Evolutionary conservation across 1,140 invertebrate species (phyloP).

Genomic region (Nasonia giraulti): DNA sequence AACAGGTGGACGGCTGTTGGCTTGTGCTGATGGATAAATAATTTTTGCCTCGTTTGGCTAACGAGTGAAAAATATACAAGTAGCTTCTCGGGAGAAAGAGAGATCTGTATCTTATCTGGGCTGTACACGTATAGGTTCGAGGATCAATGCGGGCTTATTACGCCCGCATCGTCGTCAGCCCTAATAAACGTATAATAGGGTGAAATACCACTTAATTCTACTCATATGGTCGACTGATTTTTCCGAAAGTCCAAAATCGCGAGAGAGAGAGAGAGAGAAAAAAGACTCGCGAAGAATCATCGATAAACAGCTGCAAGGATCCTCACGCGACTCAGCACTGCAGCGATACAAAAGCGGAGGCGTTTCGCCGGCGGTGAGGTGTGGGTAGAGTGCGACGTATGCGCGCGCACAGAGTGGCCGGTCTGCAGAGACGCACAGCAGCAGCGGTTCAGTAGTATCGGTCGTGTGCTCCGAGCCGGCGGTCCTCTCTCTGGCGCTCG

Average conservation of each 20-base stretch:
- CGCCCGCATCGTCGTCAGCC: slow-evolving; percentile 3
- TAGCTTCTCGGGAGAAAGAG: neutral
- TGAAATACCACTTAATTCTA: neutral
- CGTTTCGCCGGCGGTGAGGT: slow-evolving; percentile 28
- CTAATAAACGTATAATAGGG: slow-evolving; percentile 11
- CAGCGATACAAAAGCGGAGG: slow-evolving; percentile 14
- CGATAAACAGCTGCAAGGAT: too few species aligned
- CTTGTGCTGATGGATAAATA: too few species aligned
- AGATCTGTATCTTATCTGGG: neutral
- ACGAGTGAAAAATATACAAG: too few species aligned
- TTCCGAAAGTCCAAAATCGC: neutral
- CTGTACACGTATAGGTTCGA: neutral
- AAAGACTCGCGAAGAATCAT: too few species aligned
- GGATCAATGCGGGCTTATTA: slow-evolving; percentile 10
- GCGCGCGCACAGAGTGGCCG: slow-evolving; percentile 34
- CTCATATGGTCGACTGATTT: neutral
- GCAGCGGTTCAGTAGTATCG: slow-evolving; percentile 55
- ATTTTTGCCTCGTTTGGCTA: too few species aligned
- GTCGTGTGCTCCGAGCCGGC: slow-evolving; percentile 53
- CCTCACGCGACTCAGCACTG: too few species aligned
- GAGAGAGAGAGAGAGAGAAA: too few species aligned
- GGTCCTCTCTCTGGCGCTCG: slow-evolving; percentile 43
- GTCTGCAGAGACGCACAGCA: slow-evolving; percentile 36
- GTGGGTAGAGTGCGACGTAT: slow-evolving; percentile 34
- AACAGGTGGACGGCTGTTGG: too few species aligned